phyloP scores from a whole-genome alignment of 2,113 vertebrate genomes.

The Aviceda subcristata region DNA sequence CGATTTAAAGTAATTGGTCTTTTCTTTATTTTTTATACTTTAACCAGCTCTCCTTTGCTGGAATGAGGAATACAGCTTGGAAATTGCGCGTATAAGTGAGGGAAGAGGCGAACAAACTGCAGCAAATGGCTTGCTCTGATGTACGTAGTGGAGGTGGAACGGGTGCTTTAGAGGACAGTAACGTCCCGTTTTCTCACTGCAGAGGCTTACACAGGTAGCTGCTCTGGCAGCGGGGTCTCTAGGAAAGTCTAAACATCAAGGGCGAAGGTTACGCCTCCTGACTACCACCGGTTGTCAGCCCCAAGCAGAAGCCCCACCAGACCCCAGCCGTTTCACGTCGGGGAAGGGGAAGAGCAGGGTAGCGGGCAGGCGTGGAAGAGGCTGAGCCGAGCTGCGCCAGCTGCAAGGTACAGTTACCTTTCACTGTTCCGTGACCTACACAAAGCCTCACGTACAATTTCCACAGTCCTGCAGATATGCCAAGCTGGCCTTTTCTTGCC shows the following conservation, averaged over 20 bases:
- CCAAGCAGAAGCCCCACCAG: not conserved
- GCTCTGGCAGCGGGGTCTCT: not conserved
- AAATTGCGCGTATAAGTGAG: not conserved
- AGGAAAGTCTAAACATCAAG: not conserved
- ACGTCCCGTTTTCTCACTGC: not conserved
- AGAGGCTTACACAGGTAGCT: not conserved
- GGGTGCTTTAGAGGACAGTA: not conserved
- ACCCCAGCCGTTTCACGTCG: fast-evolving
- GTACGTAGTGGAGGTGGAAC: not conserved
- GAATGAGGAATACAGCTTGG: not conserved
- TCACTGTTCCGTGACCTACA: not conserved
- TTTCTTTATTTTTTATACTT: not conserved
- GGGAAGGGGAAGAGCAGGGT: not conserved
- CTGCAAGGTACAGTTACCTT: not conserved
- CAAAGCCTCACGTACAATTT: not conserved
- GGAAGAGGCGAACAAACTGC: not conserved
- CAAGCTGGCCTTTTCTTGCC: not conserved
- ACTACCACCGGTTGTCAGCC: not conserved
- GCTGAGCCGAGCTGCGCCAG: not conserved
- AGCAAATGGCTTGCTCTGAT: not conserved
- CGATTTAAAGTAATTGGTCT: not conserved
- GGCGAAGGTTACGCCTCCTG: not conserved
- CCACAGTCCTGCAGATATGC: not conserved
- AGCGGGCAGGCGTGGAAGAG: not conserved
- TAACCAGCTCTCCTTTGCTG: not conserved